Evolutionary conservation across 2,797 vertebrate genomes (phyloP).

Genomic region (Craterocephalus amniculus): DNA sequence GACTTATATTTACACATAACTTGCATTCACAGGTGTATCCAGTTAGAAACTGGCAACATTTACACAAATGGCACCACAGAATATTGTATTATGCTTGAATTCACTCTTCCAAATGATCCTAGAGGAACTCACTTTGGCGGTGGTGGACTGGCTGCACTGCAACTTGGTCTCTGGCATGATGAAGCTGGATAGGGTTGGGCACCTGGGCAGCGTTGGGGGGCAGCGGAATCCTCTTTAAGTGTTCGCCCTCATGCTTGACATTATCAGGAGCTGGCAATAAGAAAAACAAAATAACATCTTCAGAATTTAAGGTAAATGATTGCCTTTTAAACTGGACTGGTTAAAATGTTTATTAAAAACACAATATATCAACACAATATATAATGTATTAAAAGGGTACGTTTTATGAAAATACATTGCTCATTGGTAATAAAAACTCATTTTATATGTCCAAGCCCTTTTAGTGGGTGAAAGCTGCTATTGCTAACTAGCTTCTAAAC

Average conservation of each 20-base stretch:
- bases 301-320: neutral
- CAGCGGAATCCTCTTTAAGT: constrained; percentile 79
- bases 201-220: constrained; percentile 86
- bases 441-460: too few species aligned
- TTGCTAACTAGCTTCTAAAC: too few species aligned
- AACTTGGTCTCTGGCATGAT: constrained; percentile 77
- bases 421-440: too few species aligned
- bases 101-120: neutral
- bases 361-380: too few species aligned
- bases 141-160: constrained; percentile 85
- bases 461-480: too few species aligned
- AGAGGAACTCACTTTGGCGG: constrained; percentile 90
- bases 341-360: constrained; percentile 7
- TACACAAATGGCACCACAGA: constrained; percentile 19
- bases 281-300: constrained; percentile 10
- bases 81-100: constrained; percentile 14
- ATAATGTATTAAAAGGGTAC: too few species aligned
- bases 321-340: neutral
- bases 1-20: constrained; percentile 34
- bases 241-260: constrained; percentile 72
- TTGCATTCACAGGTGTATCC: constrained; percentile 16
- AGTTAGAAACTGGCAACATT: constrained; percentile 18
- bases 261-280: constrained; percentile 71
- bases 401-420: too few species aligned
- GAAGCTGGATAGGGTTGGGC: constrained; percentile 84